Percentiles rank a stretch among this genome's conserved stretches.
Conservation (phyloP, 2,797 vertebrate species). For the Coregonus ussuriensis region DNA sequence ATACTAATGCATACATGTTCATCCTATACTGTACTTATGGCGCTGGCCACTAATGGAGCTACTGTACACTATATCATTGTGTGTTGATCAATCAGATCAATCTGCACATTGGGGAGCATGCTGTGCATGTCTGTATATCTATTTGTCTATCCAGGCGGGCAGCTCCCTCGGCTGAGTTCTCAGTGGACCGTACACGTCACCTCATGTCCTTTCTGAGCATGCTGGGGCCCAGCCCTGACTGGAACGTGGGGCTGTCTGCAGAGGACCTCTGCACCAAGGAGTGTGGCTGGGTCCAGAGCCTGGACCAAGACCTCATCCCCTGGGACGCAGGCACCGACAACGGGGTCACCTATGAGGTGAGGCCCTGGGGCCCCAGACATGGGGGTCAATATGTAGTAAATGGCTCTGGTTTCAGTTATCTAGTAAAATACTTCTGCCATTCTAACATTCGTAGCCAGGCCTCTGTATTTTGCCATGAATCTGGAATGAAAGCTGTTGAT, state of each 20-base stretch:
- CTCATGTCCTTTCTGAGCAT: constrained; percentile 93
- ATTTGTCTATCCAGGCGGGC: constrained; percentile 70
- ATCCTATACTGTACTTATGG: too few species aligned
- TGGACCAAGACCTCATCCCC: constrained; percentile 89
- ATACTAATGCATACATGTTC: too few species aligned
- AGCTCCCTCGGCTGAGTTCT: constrained; percentile 88
- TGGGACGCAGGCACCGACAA: constrained; percentile 96
- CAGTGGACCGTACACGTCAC: constrained; percentile 82
- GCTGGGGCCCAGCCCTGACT: constrained; percentile 95
- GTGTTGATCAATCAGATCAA: too few species aligned
- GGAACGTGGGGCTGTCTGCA: constrained; percentile 92
- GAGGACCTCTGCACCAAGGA: constrained; percentile 95
- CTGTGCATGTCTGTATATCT: not conserved
- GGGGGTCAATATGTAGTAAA: not conserved
- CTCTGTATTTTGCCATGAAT: not conserved
- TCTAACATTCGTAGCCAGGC: not conserved
- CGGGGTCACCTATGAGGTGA: constrained; percentile 92
- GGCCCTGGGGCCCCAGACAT: too few species aligned
- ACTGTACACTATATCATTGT: too few species aligned
- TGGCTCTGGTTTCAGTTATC: not conserved
- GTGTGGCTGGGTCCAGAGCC: constrained; percentile 93
- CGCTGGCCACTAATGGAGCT: too few species aligned
- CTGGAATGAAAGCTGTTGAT: constrained; percentile 7
- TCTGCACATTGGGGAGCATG: too few species aligned
- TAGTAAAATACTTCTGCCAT: not conserved